These are phyloP conservation scores for Staurois parvus DNA, from an alignment of 2,797 vertebrate species.

Conservation along the genomic window DNA sequence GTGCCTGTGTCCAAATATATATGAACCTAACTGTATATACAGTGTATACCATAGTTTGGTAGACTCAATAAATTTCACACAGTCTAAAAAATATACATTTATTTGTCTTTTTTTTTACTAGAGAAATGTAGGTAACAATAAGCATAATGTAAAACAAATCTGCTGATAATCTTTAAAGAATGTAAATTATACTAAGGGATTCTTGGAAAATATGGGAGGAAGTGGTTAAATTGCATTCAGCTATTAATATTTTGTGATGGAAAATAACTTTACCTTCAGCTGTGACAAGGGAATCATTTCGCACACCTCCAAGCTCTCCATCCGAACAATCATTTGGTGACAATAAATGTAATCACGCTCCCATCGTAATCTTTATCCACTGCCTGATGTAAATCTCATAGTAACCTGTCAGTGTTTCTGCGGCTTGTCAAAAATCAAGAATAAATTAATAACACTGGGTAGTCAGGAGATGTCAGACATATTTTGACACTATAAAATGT, in stretches of 20 bases:
- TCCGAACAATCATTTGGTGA: conserved; percentile 49
- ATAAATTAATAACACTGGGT: conserved; percentile 46
- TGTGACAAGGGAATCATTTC: conserved; percentile 44
- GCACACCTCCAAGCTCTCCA: conserved; percentile 32
- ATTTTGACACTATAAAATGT: conserved; percentile 50
- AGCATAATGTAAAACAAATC: no score
- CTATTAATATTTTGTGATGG: conserved; percentile 41
- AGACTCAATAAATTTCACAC: no score
- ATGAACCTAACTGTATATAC: no score
- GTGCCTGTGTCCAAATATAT: no score
- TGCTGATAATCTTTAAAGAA: neutral
- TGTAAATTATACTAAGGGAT: neutral
- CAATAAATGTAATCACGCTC: conserved; percentile 53
- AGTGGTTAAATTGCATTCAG: conserved; percentile 5
- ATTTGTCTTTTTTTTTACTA: no score
- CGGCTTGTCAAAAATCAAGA: conserved; percentile 45
- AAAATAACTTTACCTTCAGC: conserved; percentile 35
- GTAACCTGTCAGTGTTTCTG: conserved; percentile 49
- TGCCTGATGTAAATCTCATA: conserved; percentile 49
- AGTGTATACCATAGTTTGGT: no score
- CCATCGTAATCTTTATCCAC: conserved; percentile 51
- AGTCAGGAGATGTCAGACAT: conserved; percentile 40
- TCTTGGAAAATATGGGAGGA: neutral
- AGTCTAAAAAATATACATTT: no score
- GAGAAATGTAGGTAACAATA: no score